These are phyloP conservation scores for Machimus atricapillus DNA, from an alignment of 2,888 invertebrate genomes.

Conservation along the genomic window DNA sequence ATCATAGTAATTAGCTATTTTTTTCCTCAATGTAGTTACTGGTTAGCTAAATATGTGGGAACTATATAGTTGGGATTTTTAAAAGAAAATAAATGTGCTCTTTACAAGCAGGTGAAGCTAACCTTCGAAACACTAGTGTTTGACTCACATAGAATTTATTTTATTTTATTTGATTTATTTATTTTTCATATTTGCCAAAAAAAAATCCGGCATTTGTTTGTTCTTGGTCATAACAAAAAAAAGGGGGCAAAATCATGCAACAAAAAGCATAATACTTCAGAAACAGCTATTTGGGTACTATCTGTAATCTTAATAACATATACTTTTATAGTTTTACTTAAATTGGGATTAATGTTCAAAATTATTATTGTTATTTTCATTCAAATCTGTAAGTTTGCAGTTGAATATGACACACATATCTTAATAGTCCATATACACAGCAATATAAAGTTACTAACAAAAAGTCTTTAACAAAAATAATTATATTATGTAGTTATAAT, in stretches of 20 bases:
- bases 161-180: background rate
- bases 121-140: background rate
- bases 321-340: background rate
- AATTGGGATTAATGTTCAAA: background rate
- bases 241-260: background rate
- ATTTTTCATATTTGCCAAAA: background rate
- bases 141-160: background rate
- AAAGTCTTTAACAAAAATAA: background rate
- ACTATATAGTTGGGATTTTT: background rate
- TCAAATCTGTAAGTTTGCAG: background rate
- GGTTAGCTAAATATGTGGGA: background rate
- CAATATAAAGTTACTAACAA: background rate
- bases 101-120: background rate
- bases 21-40: background rate
- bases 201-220: background rate
- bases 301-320: background rate
- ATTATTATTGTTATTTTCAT: background rate
- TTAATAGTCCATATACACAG: no score
- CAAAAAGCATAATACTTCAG: background rate
- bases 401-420: no score
- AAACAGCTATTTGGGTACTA: background rate
- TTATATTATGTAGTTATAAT: no score
- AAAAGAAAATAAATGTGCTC: background rate
- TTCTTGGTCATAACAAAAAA: background rate
- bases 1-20: background rate